Conservation (phyloP, 2,888 invertebrate species). For the Pherbina coryleti region DNA sequence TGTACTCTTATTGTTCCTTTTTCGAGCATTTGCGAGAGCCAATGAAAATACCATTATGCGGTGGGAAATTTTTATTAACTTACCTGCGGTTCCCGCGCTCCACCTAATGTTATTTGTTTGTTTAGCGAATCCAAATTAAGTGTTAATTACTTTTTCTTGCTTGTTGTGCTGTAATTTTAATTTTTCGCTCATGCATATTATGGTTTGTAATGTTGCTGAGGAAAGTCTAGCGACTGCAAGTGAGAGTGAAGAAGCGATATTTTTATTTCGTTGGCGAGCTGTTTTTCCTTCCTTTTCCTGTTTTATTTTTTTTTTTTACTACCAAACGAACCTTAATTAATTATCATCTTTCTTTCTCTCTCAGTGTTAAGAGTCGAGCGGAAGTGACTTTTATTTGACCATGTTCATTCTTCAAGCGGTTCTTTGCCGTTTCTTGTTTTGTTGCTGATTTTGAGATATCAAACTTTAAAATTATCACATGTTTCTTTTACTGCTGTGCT, state of each 20-base stretch:
- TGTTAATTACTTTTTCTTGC: conserved; percentile 25
- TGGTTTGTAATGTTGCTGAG: not conserved
- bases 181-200: conserved; percentile 11
- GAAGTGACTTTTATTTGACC: conserved; percentile 28
- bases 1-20: no score
- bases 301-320: not conserved
- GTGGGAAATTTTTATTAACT: conserved; percentile 5
- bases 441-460: conserved; percentile 16
- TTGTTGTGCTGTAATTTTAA: not conserved
- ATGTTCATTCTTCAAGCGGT: not conserved
- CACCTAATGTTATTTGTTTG: conserved; percentile 3
- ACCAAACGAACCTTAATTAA: not conserved
- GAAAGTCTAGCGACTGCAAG: no score
- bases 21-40: not conserved
- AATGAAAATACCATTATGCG: not conserved
- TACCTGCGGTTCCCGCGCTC: not conserved
- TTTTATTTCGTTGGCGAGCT: no score
- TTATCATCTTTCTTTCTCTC: no score
- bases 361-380: not conserved
- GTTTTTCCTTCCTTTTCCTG: no score
- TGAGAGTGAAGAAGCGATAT: no score
- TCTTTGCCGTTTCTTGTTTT: not conserved
- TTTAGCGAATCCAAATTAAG: conserved; percentile 23
- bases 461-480: conserved; percentile 5
- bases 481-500: not conserved